phyloP scores from a whole-genome alignment of 2,113 vertebrate species.

The Lynx canadensis region DNA sequence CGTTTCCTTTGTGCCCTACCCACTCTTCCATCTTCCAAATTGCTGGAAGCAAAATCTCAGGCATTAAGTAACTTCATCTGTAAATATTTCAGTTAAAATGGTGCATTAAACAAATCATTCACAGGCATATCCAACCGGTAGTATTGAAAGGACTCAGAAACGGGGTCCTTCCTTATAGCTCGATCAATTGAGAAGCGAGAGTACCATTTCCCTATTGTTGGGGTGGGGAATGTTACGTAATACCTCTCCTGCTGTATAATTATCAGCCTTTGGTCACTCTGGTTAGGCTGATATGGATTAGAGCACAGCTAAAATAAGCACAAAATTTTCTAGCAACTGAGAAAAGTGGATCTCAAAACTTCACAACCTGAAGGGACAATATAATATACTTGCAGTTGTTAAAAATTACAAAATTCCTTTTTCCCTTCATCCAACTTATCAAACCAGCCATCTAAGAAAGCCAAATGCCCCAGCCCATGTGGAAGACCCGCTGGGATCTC shows the following conservation, averaged over 20 bases:
- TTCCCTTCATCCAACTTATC: neutral
- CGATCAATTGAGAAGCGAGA: neutral
- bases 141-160: slow-evolving; percentile 46
- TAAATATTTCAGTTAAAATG: slow-evolving; percentile 57
- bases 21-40: slow-evolving; percentile 31
- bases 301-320: neutral
- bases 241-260: neutral
- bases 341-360: slow-evolving; percentile 18
- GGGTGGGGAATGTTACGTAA: neutral
- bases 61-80: slow-evolving; percentile 45
- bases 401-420: slow-evolving; percentile 16
- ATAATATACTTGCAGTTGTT: neutral
- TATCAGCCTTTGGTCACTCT: neutral
- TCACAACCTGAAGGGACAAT: slow-evolving; percentile 8
- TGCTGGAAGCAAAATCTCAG: slow-evolving; percentile 13
- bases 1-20: neutral
- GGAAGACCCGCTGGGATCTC: neutral
- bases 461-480: neutral
- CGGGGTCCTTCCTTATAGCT: neutral
- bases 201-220: slow-evolving; percentile 14
- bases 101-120: slow-evolving; percentile 41
- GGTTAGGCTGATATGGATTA: neutral
- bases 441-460: slow-evolving; percentile 40
- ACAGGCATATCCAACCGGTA: neutral
- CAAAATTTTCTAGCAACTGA: neutral